Evolutionary conservation across 1,140 invertebrate genomes (phyloP).

Genomic region (Sitophilus oryzae): DNA sequence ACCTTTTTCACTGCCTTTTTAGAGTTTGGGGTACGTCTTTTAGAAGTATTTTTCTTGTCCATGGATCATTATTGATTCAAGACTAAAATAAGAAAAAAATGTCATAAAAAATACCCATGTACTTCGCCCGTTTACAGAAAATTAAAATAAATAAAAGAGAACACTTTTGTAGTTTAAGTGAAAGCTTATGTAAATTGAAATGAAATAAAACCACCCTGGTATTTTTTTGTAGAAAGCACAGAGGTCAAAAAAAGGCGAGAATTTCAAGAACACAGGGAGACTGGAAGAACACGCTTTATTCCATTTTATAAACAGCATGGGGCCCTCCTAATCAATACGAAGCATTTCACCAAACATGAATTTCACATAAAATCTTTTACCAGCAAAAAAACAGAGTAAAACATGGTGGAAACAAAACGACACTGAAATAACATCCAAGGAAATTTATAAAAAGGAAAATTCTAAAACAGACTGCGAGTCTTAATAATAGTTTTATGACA

Average conservation of each 20-base stretch:
- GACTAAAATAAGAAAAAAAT: neutral
- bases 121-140: no score
- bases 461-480: slow-evolving; percentile 12
- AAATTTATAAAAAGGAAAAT: slow-evolving; percentile 29
- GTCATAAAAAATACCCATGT: neutral
- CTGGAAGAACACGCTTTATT: neutral
- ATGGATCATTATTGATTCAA: neutral
- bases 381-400: slow-evolving; percentile 14
- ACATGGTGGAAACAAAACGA: slow-evolving; percentile 9
- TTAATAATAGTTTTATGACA: slow-evolving; percentile 6
- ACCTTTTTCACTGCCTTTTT: slow-evolving; percentile 1
- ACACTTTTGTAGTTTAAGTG: neutral
- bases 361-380: slow-evolving; percentile 20
- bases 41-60: slow-evolving; percentile 1
- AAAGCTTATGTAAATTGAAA: neutral
- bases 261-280: neutral
- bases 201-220: neutral
- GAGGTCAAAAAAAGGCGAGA: neutral
- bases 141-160: no score
- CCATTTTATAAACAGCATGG: slow-evolving; percentile 9
- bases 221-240: neutral
- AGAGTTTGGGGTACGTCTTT: slow-evolving; percentile 9
- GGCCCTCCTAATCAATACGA: slow-evolving; percentile 13
- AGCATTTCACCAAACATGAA: slow-evolving; percentile 18
- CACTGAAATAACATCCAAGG: slow-evolving; percentile 24